Conservation (phyloP, 1,140 invertebrate species). For the Frieseomelitta varia region DNA sequence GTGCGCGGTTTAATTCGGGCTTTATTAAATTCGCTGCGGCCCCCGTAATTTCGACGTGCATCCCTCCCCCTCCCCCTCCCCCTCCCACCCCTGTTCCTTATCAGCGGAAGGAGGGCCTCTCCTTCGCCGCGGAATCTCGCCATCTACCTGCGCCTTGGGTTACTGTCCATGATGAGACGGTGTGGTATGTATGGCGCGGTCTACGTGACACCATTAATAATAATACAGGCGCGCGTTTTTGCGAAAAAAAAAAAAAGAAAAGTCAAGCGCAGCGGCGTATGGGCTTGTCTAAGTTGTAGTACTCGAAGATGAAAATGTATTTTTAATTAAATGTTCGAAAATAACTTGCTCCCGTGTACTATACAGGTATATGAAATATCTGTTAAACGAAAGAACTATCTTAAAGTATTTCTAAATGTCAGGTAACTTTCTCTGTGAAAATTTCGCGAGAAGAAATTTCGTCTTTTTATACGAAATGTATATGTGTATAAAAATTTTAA, state of each 20-base stretch:
- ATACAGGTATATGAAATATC: no score
- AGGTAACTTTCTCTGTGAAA: no score
- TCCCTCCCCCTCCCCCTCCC: background rate
- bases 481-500: no score
- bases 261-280: background rate
- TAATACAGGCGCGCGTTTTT: constrained; percentile 43
- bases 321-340: no score
- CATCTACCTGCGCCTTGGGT: constrained; percentile 62
- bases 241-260: constrained; percentile 49
- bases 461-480: no score
- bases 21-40: constrained; percentile 49
- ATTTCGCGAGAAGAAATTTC: no score
- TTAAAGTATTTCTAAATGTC: no score
- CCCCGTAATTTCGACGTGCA: constrained; percentile 47
- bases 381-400: no score
- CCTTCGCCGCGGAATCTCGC: constrained; percentile 47
- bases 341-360: no score
- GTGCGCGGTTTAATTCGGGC: constrained; percentile 33
- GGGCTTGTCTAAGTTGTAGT: background rate
- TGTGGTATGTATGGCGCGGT: constrained; percentile 55
- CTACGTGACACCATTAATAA: constrained; percentile 69
- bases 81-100: constrained; percentile 52
- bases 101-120: constrained; percentile 53
- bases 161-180: constrained; percentile 69
- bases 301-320: no score